Base-by-base conservation (phyloP, 2,113 vertebrate species). In the Delphinapterus leucas region DNA sequence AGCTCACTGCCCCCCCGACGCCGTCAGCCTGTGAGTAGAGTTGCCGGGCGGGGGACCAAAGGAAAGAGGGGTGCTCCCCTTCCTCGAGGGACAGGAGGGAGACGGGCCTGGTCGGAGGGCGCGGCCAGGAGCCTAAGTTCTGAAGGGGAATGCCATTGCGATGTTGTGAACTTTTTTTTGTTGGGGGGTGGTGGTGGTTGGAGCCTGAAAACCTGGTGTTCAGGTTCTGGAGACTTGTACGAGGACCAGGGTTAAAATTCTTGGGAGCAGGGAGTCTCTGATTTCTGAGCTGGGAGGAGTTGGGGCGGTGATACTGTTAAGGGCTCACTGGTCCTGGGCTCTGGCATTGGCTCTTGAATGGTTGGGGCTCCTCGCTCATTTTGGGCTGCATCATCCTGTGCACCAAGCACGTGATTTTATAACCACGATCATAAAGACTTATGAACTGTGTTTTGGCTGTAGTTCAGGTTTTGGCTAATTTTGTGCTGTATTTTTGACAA, bases 11-110 rank as follows among this genome's bases (percentile, higher is more conserved):
- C 98, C 68, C 68, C 94, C 95, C 36, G 96, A 98, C 97, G 97
- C 98, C 85, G 98, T 97, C 12, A 98, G 98, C 95, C 97, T 99
- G 99, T 99, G 96, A 96, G 97, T 97, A 60, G 67, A 36, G 63
- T 7, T 63, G 55, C 58, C 20, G 6, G 28, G 89, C 18, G 20
- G 73, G 92, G 67, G 28, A 26, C 36, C 87, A 1, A 26, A 25
- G 26, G 47, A 60, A 26, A 58, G 63, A 9, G 44, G 53, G 38
- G 77, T 53, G 71, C 5, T 10, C 8, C 13, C 6, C 21, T 70
- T 33, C 26, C 33, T 2, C 4, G 33, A 71, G 28, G 14, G 13
- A 13, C 49, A 0, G n/a, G 74, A 38, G 28, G 63, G 17, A 26
- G 28, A 31, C 61, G 2, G 38, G 31, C 63, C 58, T 49, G 84